phyloP scores from a whole-genome alignment of 2,113 vertebrate species.

The Clarias macrocephalus region DNA sequence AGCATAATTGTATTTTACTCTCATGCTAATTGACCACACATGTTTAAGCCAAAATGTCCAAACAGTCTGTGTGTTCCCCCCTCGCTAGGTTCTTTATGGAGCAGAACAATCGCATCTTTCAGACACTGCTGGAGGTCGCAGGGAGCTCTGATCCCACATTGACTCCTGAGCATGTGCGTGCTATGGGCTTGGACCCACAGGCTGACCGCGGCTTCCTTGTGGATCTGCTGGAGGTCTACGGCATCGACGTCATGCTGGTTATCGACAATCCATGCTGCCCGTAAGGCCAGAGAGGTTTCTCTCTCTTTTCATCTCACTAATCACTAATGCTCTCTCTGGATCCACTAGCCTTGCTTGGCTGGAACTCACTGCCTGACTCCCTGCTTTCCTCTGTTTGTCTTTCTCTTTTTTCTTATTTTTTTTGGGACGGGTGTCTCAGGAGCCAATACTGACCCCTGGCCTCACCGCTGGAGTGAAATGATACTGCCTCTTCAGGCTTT shows the following conservation, averaged over 20 bases:
- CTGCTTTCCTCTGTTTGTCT: conserved; percentile 35
- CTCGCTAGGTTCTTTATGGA: conserved; percentile 93
- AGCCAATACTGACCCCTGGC: conserved; percentile 51
- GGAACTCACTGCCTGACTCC: conserved; percentile 43
- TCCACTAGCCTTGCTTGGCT: conserved; percentile 34
- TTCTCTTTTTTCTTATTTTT: conserved; percentile 42
- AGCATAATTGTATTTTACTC: background rate
- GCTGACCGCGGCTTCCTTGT: conserved; percentile 90
- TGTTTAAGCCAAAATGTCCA: background rate
- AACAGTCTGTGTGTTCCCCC: background rate
- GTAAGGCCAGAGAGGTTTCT: conserved; percentile 63
- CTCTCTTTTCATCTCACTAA: conserved; percentile 7
- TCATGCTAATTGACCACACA: background rate
- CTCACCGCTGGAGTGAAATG: conserved; percentile 41
- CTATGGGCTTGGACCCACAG: conserved; percentile 97
- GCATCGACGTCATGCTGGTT: conserved; percentile 90
- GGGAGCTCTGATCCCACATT: conserved; percentile 88
- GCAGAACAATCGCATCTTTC: conserved; percentile 97
- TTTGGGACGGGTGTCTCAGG: conserved; percentile 39
- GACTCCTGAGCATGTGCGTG: conserved; percentile 88
- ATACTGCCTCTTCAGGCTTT: conserved; percentile 51
- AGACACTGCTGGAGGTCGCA: conserved; percentile 89
- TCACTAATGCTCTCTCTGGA: conserved; percentile 40
- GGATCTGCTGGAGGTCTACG: conserved; percentile 93
- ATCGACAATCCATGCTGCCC: conserved; percentile 96